phyloP scores from a whole-genome alignment of 2,888 invertebrate genomes.

The Alloscopus bannaensis region DNA sequence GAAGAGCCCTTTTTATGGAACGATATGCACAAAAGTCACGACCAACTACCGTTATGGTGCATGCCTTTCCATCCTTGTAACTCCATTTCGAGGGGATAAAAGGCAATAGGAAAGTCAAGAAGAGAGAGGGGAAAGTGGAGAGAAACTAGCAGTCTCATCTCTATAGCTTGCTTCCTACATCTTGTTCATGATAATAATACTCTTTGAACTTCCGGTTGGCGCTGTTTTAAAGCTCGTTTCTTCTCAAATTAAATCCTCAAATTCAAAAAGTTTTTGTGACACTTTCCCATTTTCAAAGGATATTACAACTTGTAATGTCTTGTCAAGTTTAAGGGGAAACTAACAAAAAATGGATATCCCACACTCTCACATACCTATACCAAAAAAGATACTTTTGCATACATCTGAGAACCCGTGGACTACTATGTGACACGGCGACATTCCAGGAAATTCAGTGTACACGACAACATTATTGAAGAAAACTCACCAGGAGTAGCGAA shows the following conservation, averaged over 20 bases:
- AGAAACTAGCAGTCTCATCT: slow-evolving; percentile 16
- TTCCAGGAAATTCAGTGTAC: background rate
- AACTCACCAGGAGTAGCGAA: background rate
- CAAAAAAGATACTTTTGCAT: background rate
- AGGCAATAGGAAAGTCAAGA: background rate
- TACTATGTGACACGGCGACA: background rate
- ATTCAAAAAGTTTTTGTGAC: slow-evolving; percentile 30
- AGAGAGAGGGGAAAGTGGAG: slow-evolving; percentile 8
- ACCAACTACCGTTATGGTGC: slow-evolving; percentile 35
- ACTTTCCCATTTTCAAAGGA: slow-evolving; percentile 40
- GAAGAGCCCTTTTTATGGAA: slow-evolving; percentile 37
- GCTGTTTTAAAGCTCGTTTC: slow-evolving; percentile 57
- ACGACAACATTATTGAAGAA: slow-evolving; percentile 2
- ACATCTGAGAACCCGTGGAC: too few relatives aligned
- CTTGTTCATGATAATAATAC: slow-evolving; percentile 39
- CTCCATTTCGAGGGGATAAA: background rate
- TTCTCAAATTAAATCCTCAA: slow-evolving; percentile 45
- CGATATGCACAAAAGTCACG: slow-evolving; percentile 53
- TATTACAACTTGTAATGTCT: slow-evolving; percentile 24
- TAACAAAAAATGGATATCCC: background rate
- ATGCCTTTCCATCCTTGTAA: background rate
- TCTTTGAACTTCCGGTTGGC: slow-evolving; percentile 46
- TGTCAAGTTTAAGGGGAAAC: background rate
- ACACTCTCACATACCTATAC: background rate
- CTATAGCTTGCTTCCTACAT: background rate